Evolutionary conservation across 2,797 vertebrate genomes (phyloP).

Genomic region (Rhabdomys pumilio): DNA sequence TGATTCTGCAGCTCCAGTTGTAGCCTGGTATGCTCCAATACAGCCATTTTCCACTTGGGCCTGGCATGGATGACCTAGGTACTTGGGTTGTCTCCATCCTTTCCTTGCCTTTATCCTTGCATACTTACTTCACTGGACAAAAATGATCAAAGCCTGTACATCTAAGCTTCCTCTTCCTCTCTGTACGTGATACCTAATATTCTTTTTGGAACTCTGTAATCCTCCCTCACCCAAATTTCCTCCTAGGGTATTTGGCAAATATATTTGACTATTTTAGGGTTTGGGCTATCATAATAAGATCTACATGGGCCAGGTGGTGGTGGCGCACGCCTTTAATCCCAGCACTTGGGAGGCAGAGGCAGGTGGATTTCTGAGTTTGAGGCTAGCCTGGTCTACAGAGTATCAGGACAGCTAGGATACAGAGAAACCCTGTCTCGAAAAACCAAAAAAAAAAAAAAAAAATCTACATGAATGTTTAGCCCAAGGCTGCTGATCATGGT

Average conservation of each 20-base stretch:
- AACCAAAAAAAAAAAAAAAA: too few species aligned
- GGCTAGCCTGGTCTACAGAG: too few species aligned
- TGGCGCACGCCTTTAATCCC: too few species aligned
- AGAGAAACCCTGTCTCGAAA: too few species aligned
- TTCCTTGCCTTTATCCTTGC: not conserved
- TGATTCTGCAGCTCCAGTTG: not conserved
- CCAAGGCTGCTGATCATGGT: not conserved
- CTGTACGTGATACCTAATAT: not conserved
- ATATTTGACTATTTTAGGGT: not conserved
- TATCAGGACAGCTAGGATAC: too few species aligned
- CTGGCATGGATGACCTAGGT: not conserved
- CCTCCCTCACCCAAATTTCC: not conserved
- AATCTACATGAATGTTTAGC: not conserved
- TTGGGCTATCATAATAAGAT: not conserved
- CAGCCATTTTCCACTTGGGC: not conserved
- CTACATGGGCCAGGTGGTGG: not conserved
- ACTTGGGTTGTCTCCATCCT: not conserved
- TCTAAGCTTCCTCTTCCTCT: not conserved
- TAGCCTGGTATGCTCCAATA: not conserved
- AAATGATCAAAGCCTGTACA: not conserved
- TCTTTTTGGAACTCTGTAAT: not conserved
- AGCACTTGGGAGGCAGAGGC: too few species aligned
- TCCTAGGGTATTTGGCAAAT: not conserved
- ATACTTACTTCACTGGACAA: not conserved
- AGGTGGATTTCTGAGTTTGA: too few species aligned